Conservation (phyloP, 2,113 vertebrate species). For the Bos taurus region DNA sequence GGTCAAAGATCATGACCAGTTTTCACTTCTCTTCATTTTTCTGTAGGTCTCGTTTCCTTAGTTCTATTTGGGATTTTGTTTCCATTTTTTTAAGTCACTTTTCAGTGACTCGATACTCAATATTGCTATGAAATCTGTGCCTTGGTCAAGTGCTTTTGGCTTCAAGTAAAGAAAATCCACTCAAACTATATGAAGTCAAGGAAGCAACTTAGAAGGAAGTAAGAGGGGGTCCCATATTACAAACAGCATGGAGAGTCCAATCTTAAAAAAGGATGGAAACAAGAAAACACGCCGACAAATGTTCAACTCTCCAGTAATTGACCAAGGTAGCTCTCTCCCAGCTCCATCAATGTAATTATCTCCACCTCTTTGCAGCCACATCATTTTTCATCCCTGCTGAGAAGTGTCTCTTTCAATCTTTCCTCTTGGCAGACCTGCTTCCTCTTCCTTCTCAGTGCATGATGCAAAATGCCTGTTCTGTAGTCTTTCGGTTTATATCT, state of each 20-base stretch:
- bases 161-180: not conserved
- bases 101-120: not conserved
- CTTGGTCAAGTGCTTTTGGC: not conserved
- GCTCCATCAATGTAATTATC: too few species aligned
- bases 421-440: not conserved
- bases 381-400: not conserved
- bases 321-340: too few species aligned
- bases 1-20: too few species aligned
- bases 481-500: not conserved
- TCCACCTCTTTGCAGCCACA: not conserved
- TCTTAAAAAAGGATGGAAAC: not conserved
- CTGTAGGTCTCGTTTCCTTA: not conserved
- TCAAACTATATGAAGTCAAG: not conserved
- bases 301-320: not conserved
- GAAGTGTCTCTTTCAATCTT: not conserved
- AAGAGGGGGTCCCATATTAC: not conserved
- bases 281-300: not conserved
- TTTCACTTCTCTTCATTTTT: not conserved
- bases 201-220: not conserved
- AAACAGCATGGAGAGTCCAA: rapidly evolving
- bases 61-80: not conserved
- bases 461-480: not conserved
- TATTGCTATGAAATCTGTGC: not conserved
- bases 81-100: not conserved
- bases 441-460: not conserved